Evolutionary conservation across 23 tunicate genomes (phyloP), one percentile per base, ranked within the genome.

Genomic region (Halocynthia roretzi): DNA sequence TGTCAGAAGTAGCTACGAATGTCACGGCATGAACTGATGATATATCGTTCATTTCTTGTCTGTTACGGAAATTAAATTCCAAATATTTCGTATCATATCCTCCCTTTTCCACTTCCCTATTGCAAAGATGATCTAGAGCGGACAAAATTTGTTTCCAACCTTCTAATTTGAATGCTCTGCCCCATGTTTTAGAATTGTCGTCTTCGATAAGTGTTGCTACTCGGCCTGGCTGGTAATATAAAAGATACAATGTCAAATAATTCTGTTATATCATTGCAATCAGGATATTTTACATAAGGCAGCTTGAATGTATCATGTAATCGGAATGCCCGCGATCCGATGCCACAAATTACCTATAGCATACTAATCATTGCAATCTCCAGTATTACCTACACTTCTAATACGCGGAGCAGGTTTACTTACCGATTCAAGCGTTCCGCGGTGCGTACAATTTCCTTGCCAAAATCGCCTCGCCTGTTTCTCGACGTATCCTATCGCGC

Each of bases 361-460:
- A n/a, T n/a, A n/a, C n/a, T n/a, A n/a, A n/a, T n/a, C n/a, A n/a
- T n/a, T n/a, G 17, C n/a, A 58, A n/a, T 58, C 17, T 58, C 17
- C 15, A 58, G 17, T 58, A 58, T 58, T 15, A 4, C 17, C 63
- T 15, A 18, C 19, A 68, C 40, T 68, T 15, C 48, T 48, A 54
- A 40, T 31, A 71, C 52, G 5, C n/a, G 17, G 1, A 50, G 15
- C 11, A 10, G 1, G n/a, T 8, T 40, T 11, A 86, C 86, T 82
- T 70, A 87, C 93, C 78, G 82, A 81, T 21, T 76, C 96, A 19
- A 82, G 89, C 7, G 71, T 70, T 31, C 96, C 96, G 12, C 96
- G 64, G 64, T 89, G 96, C 0, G 82, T 64, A 50, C 53, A 52
- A 54, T 84, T 89, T 18, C 82, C 89, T 52, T 84, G 90, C 82